Conservation (phyloP, 2,113 vertebrate species). For the Gnathonemus longibarbis region DNA sequence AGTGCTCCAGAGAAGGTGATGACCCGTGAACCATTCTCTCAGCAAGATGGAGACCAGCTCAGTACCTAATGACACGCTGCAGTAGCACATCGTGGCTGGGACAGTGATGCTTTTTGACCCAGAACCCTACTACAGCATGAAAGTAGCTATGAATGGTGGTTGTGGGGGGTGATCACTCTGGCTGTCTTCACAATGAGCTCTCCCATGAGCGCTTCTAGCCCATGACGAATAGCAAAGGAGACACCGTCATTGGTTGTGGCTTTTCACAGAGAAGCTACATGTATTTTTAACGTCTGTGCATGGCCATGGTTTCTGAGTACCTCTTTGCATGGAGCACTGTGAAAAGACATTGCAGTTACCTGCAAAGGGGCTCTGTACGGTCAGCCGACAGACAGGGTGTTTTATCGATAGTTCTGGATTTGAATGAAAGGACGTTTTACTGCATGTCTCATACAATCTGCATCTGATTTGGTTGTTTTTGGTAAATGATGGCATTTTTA, state of each 20-base stretch:
- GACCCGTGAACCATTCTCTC: neutral
- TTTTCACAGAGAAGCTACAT: slow-evolving; percentile 43
- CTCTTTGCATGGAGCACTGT: no score
- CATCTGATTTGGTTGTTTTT: neutral
- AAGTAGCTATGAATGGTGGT: neutral
- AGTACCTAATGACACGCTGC: neutral
- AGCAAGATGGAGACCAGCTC: neutral
- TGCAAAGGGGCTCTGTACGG: neutral
- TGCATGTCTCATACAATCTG: neutral
- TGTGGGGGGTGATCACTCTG: slow-evolving; percentile 12
- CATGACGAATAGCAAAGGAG: slow-evolving; percentile 22
- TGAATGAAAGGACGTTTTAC: neutral
- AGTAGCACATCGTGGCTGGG: neutral
- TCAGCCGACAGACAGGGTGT: neutral
- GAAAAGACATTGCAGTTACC: neutral
- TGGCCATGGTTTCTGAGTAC: neutral
- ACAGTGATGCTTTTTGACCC: neutral
- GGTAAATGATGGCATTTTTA: neutral
- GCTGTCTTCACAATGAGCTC: slow-evolving; percentile 42
- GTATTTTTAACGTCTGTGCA: slow-evolving; percentile 54
- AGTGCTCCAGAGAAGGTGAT: neutral
- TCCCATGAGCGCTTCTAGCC: slow-evolving; percentile 43
- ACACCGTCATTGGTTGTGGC: slow-evolving; percentile 38
- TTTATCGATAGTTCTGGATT: neutral
- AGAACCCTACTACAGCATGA: neutral